A percentile compares a stretch with the other conserved stretches of the same genome.
phyloP scores from a whole-genome alignment of 1,140 invertebrate genomes.

The Panagrolaimus sp. region DNA sequence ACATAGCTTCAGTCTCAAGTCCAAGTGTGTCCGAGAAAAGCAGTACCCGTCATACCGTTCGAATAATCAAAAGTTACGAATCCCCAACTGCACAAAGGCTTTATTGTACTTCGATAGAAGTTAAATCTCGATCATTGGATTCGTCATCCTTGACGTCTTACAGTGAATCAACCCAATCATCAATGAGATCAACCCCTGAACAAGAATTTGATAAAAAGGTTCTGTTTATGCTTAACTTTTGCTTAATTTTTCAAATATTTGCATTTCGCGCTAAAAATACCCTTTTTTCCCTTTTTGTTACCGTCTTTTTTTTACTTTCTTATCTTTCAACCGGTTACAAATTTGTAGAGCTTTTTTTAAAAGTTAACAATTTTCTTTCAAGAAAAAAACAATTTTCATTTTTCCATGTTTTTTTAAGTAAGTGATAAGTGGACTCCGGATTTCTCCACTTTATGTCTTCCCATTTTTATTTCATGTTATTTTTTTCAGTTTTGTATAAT shows the following conservation, averaged over 20 bases:
- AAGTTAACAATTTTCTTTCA: neutral
- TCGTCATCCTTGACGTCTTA: slow-evolving; percentile 1
- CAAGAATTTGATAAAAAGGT: neutral
- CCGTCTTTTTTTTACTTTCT: slow-evolving; percentile 1
- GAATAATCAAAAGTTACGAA: neutral
- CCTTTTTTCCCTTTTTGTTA: slow-evolving; percentile 1
- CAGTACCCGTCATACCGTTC: neutral
- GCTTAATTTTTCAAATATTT: slow-evolving; percentile 10
- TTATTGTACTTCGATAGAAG: neutral
- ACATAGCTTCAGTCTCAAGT: slow-evolving; percentile 1
- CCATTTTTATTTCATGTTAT: too few relatives aligned
- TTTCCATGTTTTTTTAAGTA: too few relatives aligned
- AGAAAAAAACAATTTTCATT: too few relatives aligned
- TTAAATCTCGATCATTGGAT: neutral
- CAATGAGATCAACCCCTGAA: slow-evolving; percentile 6
- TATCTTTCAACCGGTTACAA: neutral
- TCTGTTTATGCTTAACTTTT: too few relatives aligned
- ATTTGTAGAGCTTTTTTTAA: neutral
- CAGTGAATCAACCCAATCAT: slow-evolving; percentile 3
- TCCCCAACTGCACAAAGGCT: neutral
- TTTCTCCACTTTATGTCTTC: too few relatives aligned
- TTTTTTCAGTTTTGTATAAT: too few relatives aligned
- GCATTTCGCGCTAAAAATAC: neutral
- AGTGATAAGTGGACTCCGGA: too few relatives aligned
- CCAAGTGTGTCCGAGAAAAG: neutral